A percentile compares a stretch with the other conserved stretches of the same genome.
These are phyloP conservation scores for Mythimna loreyi DNA, from an alignment of 2,888 invertebrate genomes.

Conservation along the genomic window DNA sequence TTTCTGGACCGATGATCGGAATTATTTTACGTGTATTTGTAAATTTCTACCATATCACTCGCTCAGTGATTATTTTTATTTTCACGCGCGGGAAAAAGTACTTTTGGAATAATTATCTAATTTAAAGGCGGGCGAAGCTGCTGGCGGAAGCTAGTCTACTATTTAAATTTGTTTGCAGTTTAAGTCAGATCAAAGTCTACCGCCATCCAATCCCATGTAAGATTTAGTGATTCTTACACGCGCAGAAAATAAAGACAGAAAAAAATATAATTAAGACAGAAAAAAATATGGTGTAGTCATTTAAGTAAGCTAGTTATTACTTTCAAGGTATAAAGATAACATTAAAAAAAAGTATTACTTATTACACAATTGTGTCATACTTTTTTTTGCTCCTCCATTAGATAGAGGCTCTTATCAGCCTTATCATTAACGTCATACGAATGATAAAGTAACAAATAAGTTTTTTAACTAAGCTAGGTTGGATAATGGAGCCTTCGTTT, in stretches of 20 bases:
- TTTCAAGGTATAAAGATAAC: constrained; percentile 42
- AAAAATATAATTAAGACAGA: constrained; percentile 6
- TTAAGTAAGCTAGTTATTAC: constrained; percentile 34
- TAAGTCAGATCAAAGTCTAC: constrained; percentile 9
- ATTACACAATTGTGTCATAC: constrained; percentile 33
- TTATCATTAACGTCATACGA: constrained; percentile 60
- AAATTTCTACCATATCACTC: too few species aligned
- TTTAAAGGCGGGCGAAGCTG: too few species aligned
- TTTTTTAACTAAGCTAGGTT: constrained; percentile 51
- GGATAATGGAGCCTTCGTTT: constrained; percentile 41
- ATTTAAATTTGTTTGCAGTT: constrained; percentile 3
- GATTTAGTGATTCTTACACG: constrained; percentile 1
- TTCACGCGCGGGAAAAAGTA: too few species aligned
- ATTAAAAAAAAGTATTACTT: constrained; percentile 21
- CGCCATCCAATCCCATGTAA: not conserved
- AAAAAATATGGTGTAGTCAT: constrained; percentile 21
- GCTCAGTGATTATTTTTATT: too few species aligned
- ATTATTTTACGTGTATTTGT: not conserved
- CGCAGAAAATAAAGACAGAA: constrained; percentile 15
- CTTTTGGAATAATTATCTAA: too few species aligned
- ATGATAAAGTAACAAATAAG: constrained; percentile 57
- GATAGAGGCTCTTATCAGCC: constrained; percentile 50
- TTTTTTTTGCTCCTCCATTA: constrained; percentile 37
- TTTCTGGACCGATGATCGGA: too few species aligned
- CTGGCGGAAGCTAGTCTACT: not conserved